A percentile compares a stretch with the other conserved stretches of the same genome.
phyloP scores from a whole-genome alignment of 2,888 invertebrate genomes.

The Tanypteryx hageni region DNA sequence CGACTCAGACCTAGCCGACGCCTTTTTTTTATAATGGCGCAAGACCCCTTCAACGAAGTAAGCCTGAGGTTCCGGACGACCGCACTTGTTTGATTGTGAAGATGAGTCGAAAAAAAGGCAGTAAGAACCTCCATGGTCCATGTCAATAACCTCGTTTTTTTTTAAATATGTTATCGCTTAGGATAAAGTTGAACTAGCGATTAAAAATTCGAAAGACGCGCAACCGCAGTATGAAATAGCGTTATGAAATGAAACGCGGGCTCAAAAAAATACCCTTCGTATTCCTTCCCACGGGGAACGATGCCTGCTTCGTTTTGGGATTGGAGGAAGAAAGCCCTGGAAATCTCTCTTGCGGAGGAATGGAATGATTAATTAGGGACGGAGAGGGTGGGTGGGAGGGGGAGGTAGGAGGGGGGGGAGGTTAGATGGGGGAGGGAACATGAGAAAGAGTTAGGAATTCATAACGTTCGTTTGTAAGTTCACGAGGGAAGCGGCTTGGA shows the following conservation, averaged over 20 bases:
- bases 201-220: neutral
- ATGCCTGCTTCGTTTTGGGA: neutral
- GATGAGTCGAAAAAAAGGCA: neutral
- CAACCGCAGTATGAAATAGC: neutral
- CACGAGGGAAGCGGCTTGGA: constrained; percentile 1
- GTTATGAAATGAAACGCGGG: no score
- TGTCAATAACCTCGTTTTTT: neutral
- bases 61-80: neutral
- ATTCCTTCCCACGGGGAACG: neutral
- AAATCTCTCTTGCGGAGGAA: neutral
- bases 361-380: constrained; percentile 45
- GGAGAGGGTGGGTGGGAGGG: neutral
- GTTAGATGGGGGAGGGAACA: neutral
- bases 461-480: neutral
- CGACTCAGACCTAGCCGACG: constrained; percentile 21
- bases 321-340: neutral
- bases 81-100: constrained; percentile 2
- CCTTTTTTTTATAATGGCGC: neutral
- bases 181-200: neutral
- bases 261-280: neutral
- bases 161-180: neutral
- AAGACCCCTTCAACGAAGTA: neutral
- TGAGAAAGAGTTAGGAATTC: constrained; percentile 11
- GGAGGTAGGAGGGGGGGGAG: neutral
- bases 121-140: neutral